Evolutionary conservation across 2,113 vertebrate species (phyloP).

Genomic region (Anoplopoma fimbria): DNA sequence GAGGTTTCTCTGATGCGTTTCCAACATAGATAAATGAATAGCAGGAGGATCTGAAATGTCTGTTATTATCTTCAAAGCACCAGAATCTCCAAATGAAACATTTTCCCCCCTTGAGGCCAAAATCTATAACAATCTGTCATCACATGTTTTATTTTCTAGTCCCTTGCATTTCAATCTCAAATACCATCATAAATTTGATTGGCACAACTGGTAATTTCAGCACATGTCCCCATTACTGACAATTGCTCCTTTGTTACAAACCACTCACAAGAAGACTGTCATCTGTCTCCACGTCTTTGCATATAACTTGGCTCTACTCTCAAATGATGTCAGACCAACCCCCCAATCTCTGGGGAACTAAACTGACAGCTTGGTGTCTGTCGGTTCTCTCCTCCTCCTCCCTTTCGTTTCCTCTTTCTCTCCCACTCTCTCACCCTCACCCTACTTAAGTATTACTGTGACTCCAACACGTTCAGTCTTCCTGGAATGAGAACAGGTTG

Average conservation of each 20-base stretch:
- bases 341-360: slow-evolving; percentile 45
- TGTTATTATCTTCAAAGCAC: slow-evolving; percentile 56
- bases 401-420: slow-evolving; percentile 34
- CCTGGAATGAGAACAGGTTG: slow-evolving; percentile 31
- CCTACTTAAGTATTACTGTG: slow-evolving; percentile 14
- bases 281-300: slow-evolving; percentile 61
- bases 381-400: slow-evolving; percentile 51
- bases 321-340: slow-evolving; percentile 58
- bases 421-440: slow-evolving; percentile 18
- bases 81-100: slow-evolving; percentile 34
- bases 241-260: slow-evolving; percentile 54
- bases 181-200: slow-evolving; percentile 53
- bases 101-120: too few relatives aligned
- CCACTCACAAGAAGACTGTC: slow-evolving; percentile 58
- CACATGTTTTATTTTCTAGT: slow-evolving; percentile 54
- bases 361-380: slow-evolving; percentile 65
- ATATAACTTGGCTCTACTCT: slow-evolving; percentile 63
- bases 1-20: slow-evolving; percentile 26
- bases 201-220: slow-evolving; percentile 63
- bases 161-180: slow-evolving; percentile 40
- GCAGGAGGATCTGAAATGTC: slow-evolving; percentile 34
- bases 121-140: too few relatives aligned
- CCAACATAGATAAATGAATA: slow-evolving; percentile 36
- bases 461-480: slow-evolving; percentile 10
- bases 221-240: slow-evolving; percentile 44